phyloP scores from a whole-genome alignment of 2,797 vertebrate genomes.

The Semotilus atromaculatus region DNA sequence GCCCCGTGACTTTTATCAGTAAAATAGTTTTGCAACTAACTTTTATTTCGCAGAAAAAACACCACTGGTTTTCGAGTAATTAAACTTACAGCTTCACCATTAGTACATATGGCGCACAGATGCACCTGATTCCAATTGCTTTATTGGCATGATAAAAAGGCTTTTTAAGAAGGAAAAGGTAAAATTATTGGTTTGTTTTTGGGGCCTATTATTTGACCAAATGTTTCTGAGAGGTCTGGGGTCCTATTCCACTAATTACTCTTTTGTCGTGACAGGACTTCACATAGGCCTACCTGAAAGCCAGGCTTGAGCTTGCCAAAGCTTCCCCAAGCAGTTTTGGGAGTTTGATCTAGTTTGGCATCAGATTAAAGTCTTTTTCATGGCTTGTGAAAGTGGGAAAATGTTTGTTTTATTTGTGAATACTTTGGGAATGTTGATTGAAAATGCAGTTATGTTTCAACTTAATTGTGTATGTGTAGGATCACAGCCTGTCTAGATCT shows the following conservation, averaged over 20 bases:
- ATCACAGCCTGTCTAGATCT: not conserved
- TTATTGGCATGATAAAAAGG: not conserved
- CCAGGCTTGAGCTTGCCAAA: not conserved
- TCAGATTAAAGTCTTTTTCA: not conserved
- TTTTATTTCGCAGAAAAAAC: not conserved
- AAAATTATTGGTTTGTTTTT: not conserved
- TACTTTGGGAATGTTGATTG: not conserved
- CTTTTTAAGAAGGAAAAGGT: not conserved
- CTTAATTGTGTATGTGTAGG: not conserved
- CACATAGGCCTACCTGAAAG: not conserved
- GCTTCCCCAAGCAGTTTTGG: not conserved
- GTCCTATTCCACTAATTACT: not conserved
- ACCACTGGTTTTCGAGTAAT: not conserved
- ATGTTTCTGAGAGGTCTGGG: not conserved
- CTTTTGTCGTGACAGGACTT: not conserved
- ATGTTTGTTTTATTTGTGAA: not conserved
- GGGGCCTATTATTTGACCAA: not conserved
- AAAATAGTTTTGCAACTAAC: not conserved
- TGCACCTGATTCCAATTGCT: no score
- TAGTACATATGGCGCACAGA: not conserved
- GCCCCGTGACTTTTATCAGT: not conserved
- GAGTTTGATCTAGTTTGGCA: not conserved
- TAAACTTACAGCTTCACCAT: not conserved
- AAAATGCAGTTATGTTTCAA: not conserved
- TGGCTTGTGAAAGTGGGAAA: not conserved